Evolutionary conservation across 2,888 invertebrate species (phyloP), one percentile per base, ranked within the genome.

Genomic region (Trichopria drosophilae): DNA sequence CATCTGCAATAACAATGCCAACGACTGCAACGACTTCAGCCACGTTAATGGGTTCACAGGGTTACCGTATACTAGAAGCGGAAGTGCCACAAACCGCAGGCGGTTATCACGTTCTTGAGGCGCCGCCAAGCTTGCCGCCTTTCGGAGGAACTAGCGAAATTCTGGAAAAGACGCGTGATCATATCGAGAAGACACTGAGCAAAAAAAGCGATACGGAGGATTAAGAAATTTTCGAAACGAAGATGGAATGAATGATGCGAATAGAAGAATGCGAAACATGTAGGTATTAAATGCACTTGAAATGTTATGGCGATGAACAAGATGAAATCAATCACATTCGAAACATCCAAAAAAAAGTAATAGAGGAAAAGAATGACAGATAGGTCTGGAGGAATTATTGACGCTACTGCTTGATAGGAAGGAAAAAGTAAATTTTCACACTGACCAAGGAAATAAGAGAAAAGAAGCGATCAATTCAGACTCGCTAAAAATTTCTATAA

Each of bases 101-200:
- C 49, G 67, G 70, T 49, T 77, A 77, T 56, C 72, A 75, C 44
- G 75, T 77, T 3, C 60, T 77, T 6, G 77, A 77, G 49, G 75
- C 76, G 6, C 76, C 78, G 1, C 53, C 62, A 13, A 39, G 64
- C 13, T 63, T 61, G 48, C 63, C 61, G 34, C n/a, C n/a, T n/a
- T n/a, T n/a, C n/a, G 63, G 64, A 24, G 10, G 24, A 9, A 24
- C 7, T 24, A 24, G 85, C 47, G 88, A 89, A 70, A 88, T 89
- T 55, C 79, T 90, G 59, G 89, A 90, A 72, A 84, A 86, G 73
- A 90, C 90, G 64, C 85, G 89, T 64, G 87, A 85, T 74, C 85
- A 89, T 64, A 90, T 90, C 72, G 90, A 90, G 76, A 86, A 88
- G 69, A 90, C 90, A 76, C 90, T 90, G 90, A 87, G 87, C 59